Percentiles rank a stretch among this genome's conserved stretches.
These are phyloP conservation scores for Phortica okadai DNA, from an alignment of 2,888 invertebrate species.

Conservation along the genomic window DNA sequence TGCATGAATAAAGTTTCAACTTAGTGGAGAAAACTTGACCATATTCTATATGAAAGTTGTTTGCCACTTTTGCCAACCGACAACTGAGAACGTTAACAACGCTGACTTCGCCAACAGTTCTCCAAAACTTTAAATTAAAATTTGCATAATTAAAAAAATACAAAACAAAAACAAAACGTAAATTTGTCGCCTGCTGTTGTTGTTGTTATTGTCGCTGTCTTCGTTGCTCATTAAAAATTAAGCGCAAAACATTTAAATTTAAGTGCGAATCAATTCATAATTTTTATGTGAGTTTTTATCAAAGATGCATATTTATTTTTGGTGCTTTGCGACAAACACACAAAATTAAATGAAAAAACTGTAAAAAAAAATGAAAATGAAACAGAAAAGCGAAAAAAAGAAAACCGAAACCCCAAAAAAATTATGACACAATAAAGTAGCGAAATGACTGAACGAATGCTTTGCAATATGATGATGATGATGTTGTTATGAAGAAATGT, in stretches of 20 bases:
- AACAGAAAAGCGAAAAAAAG: neutral
- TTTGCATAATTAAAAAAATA: slow-evolving; percentile 23
- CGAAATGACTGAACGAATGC: slow-evolving; percentile 46
- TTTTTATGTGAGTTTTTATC: slow-evolving; percentile 2
- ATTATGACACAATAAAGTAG: slow-evolving; percentile 66
- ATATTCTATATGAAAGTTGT: neutral
- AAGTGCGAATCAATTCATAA: slow-evolving; percentile 29
- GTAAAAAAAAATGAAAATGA: slow-evolving; percentile 11
- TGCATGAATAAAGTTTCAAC: slow-evolving; percentile 20
- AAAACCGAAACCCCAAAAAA: slow-evolving; percentile 66
- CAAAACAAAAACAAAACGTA: neutral
- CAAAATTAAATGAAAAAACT: slow-evolving; percentile 20
- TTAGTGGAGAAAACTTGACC: slow-evolving; percentile 27
- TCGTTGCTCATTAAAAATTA: slow-evolving; percentile 7
- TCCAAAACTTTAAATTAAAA: slow-evolving; percentile 20
- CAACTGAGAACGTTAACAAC: neutral
- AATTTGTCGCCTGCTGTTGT: neutral
- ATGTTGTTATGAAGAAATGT: slow-evolving; percentile 4
- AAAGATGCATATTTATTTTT: neutral
- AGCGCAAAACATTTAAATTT: slow-evolving; percentile 11
- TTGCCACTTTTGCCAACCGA: neutral
- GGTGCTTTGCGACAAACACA: neutral
- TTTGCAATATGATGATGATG: neutral
- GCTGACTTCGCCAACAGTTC: neutral
- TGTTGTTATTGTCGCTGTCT: neutral